A percentile compares a stretch with the other conserved stretches of the same genome.
These are phyloP conservation scores for Tetrapedia diversipes DNA, from an alignment of 2,888 invertebrate species.

Conservation along the genomic window DNA sequence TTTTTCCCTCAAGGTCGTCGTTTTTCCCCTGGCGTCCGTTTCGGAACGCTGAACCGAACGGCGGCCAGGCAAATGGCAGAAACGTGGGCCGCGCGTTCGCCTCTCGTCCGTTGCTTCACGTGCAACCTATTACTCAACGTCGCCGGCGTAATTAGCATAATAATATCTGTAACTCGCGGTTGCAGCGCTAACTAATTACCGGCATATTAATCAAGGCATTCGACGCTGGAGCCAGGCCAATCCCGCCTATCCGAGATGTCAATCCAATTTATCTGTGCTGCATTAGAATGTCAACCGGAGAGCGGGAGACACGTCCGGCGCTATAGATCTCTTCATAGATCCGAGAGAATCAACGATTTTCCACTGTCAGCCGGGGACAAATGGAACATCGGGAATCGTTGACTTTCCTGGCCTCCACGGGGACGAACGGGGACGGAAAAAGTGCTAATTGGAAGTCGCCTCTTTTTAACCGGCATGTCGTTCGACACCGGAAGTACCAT, in stretches of 20 bases:
- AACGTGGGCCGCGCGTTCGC: slow-evolving; percentile 71
- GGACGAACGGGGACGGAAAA: too few species aligned
- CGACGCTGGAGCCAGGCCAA: slow-evolving; percentile 71
- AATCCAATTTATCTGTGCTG: slow-evolving; percentile 70
- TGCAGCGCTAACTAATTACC: slow-evolving; percentile 75
- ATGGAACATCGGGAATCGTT: slow-evolving; percentile 44
- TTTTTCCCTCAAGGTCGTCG: neutral
- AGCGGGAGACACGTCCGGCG: slow-evolving; percentile 54
- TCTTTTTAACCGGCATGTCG: too few species aligned
- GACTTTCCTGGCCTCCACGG: neutral
- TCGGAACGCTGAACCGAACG: slow-evolving; percentile 54
- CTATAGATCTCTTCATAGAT: slow-evolving; percentile 66
- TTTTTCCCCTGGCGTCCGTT: slow-evolving; percentile 34
- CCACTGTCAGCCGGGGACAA: slow-evolving; percentile 51
- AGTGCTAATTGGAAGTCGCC: slow-evolving; percentile 30
- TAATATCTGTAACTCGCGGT: slow-evolving; percentile 77
- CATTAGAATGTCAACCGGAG: slow-evolving; percentile 70
- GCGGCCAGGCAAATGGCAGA: slow-evolving; percentile 65
- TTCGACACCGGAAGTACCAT: too few species aligned
- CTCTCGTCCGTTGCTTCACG: slow-evolving; percentile 70
- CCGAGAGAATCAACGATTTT: slow-evolving; percentile 60
- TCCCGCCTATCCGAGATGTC: slow-evolving; percentile 68
- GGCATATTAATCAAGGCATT: slow-evolving; percentile 74
- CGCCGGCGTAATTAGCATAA: slow-evolving; percentile 76
- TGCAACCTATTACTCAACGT: slow-evolving; percentile 76